Evolutionary conservation across 2,113 vertebrate genomes (phyloP), one percentile per base, ranked within the genome.

Genomic region (Charadrius vociferus): DNA sequence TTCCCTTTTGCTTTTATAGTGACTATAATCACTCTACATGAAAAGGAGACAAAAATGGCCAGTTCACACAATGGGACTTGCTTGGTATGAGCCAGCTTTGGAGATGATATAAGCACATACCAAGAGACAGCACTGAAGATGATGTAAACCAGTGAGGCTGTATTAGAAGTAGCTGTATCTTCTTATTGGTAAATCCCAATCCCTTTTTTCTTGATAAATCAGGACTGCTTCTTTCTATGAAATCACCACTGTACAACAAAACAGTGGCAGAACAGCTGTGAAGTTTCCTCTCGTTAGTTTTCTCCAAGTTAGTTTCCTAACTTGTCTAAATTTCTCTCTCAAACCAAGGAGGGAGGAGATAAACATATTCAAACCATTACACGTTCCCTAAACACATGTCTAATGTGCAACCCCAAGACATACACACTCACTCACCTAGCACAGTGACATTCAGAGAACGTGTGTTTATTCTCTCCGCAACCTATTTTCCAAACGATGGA

Each of bases 401-500:
- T 52, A 49, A 36, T 23, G 9, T 61, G 12, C 66, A 84, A 22
- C 17, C 9, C 20, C 13, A 47, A 58, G 37, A 70, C 30, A 72
- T 5, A 26, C 0, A 2, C 55, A 47, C 1, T 4, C 34, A 74
- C 22, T 23, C 52, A 91, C 73, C 77, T 81, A 75, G 32, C 50
- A 70, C 45, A 67, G 27, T 6, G 15, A 78, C 72, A 79, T 66
- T 61, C 80, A 87, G 21, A 47, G 27, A 83, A 59, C 0, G 2
- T 32, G 29, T 36, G 32, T 39, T 72, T 81, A 47, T 88, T 86
- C 37, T 58, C 61, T 72, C 70, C 47, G 66, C n/a, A 74, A n/a
- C 7, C 49, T 81, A 50, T 88, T 89, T 95, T 86, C 83, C 83
- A 92, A 92, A 84, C 62, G 17, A 93, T 75, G 53, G 59, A 93